These are phyloP conservation scores for Lucilia cuprina DNA, from an alignment of 1,140 invertebrate species.

Conservation along the genomic window DNA sequence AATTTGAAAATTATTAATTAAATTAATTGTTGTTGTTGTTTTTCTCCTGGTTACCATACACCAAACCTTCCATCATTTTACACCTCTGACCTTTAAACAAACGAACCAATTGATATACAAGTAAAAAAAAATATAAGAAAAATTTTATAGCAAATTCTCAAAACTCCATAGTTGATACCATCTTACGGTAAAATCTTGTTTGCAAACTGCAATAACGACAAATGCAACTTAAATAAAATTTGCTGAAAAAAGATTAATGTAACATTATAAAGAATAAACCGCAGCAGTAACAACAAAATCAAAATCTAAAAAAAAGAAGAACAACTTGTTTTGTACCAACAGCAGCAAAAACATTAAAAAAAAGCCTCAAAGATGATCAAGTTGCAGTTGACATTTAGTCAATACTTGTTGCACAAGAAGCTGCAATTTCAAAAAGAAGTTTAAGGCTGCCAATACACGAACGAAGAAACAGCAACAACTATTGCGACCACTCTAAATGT, in stretches of 20 bases:
- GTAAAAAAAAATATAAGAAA: neutral
- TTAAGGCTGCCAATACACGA: neutral
- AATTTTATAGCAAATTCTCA: neutral
- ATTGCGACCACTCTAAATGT: no score
- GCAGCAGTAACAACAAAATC: no score
- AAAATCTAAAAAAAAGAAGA: neutral
- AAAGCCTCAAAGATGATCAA: neutral
- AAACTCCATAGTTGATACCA: neutral
- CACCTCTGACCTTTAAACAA: neutral
- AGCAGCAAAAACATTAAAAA: neutral
- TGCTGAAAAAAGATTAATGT: no score
- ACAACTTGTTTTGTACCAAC: neutral
- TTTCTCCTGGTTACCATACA: no score
- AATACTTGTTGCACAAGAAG: neutral
- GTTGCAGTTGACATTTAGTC: slow-evolving; percentile 21
- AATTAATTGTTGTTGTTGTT: no score
- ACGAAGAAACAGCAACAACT: neutral
- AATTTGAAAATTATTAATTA: no score
- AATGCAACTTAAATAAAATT: neutral
- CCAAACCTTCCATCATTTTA: neutral
- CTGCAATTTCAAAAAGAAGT: neutral
- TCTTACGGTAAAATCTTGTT: slow-evolving; percentile 27
- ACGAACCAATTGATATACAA: slow-evolving; percentile 10
- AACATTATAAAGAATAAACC: no score
- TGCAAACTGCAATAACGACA: neutral